Conservation (phyloP, 2,888 invertebrate species). For the Drosophila longiperda region DNA sequence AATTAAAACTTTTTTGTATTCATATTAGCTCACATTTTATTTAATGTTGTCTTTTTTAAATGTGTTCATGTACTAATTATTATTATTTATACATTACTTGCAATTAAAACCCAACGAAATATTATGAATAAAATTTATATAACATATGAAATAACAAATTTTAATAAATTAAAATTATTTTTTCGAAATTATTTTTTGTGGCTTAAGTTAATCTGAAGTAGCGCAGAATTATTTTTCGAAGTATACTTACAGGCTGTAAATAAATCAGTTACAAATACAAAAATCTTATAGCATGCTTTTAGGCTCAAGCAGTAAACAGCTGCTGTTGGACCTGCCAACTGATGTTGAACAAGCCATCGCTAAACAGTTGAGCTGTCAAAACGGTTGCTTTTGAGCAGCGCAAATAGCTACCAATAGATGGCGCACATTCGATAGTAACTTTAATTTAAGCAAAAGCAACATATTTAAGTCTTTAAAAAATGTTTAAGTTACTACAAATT, state of each 20-base stretch:
- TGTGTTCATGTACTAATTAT: constrained; percentile 56
- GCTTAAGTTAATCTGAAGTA: background rate
- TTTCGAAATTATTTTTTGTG: background rate
- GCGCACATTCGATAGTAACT: too few species aligned
- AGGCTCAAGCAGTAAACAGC: background rate
- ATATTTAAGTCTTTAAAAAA: too few species aligned
- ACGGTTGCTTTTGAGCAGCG: too few species aligned
- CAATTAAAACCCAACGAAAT: constrained; percentile 46
- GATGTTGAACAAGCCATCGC: too few species aligned
- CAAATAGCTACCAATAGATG: too few species aligned
- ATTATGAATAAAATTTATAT: constrained; percentile 42
- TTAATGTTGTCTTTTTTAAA: constrained; percentile 13
- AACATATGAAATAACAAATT: constrained; percentile 18
- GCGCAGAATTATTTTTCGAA: background rate
- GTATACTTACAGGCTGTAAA: background rate
- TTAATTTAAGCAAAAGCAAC: too few species aligned
- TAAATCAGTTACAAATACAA: background rate
- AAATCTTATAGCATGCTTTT: background rate
- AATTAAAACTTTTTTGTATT: background rate
- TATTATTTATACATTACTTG: constrained; percentile 41
- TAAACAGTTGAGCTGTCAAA: too few species aligned
- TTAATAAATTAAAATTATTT: background rate
- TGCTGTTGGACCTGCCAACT: too few species aligned
- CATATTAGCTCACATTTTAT: constrained; percentile 16
- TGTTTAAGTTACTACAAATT: too few species aligned